phyloP scores from a whole-genome alignment of 30 jellyfish, hydroid and myxozoan genomes.

The Euphysa ruthae region DNA sequence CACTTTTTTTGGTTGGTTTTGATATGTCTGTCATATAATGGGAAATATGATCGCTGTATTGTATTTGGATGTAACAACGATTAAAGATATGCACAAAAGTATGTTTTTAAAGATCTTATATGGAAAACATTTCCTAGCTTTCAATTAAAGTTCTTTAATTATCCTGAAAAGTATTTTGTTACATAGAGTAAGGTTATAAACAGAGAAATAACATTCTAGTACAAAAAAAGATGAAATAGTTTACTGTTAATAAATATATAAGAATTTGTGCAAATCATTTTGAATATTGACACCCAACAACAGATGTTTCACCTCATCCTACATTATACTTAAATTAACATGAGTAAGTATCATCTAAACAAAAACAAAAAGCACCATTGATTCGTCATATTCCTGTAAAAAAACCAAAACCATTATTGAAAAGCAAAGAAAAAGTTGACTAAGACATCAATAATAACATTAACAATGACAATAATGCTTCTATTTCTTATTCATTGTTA shows the following conservation, averaged over 20 bases:
- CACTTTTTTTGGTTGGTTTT: too few relatives aligned
- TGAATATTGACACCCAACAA: neutral
- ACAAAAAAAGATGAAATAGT: neutral
- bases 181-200: neutral
- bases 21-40: too few relatives aligned
- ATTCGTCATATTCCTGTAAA: neutral
- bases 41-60: neutral
- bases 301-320: neutral
- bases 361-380: neutral
- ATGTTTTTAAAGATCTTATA: too few relatives aligned
- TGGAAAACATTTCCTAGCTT: neutral
- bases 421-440: too few relatives aligned
- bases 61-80: neutral
- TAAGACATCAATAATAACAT: too few relatives aligned
- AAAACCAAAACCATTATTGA: neutral
- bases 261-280: neutral
- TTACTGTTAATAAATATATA: neutral
- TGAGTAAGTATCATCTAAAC: neutral
- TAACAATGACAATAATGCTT: too few relatives aligned
- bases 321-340: neutral
- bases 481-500: too few relatives aligned
- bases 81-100: neutral
- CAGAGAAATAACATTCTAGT: neutral
- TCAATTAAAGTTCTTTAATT: neutral
- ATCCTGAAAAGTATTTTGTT: neutral